These are phyloP conservation scores for Drosophila pachea DNA, from an alignment of 1,140 invertebrate species.

Conservation along the genomic window DNA sequence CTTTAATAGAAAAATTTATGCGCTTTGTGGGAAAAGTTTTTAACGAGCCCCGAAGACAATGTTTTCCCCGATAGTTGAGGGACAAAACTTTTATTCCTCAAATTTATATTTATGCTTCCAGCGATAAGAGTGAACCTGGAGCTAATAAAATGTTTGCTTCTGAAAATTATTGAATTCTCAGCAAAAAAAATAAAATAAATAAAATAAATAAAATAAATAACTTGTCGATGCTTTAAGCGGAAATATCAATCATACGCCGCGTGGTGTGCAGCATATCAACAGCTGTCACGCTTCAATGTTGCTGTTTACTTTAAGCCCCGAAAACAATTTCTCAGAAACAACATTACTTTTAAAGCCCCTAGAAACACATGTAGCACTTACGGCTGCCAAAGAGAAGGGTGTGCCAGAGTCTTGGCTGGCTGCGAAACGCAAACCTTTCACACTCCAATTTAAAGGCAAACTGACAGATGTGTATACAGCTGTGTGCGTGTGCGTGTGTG, in stretches of 20 bases:
- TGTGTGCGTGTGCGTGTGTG: conserved; percentile 10
- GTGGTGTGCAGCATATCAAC: conserved; percentile 24
- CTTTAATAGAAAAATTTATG: conserved; percentile 64
- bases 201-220: too few species aligned
- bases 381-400: conserved; percentile 1
- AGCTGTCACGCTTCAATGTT: conserved; percentile 18
- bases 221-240: not conserved
- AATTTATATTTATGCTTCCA: conserved; percentile 17
- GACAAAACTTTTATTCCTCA: not conserved
- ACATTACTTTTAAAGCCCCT: conserved; percentile 68
- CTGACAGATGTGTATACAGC: conserved; percentile 46
- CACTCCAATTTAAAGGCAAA: conserved; percentile 66
- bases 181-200: too few species aligned
- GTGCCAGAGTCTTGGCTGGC: not conserved
- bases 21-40: conserved; percentile 19
- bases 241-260: conserved; percentile 62
- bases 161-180: conserved; percentile 28
- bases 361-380: conserved; percentile 66
- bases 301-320: conserved; percentile 45
- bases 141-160: conserved; percentile 18
- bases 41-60: conserved; percentile 32
- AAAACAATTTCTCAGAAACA: conserved; percentile 60
- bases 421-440: conserved; percentile 37
- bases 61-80: conserved; percentile 11
- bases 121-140: conserved; percentile 16